Percentiles rank a stretch among this genome's conserved stretches.
Conservation (phyloP, 2,888 invertebrate species). For the Caenorhabditis angaria region DNA sequence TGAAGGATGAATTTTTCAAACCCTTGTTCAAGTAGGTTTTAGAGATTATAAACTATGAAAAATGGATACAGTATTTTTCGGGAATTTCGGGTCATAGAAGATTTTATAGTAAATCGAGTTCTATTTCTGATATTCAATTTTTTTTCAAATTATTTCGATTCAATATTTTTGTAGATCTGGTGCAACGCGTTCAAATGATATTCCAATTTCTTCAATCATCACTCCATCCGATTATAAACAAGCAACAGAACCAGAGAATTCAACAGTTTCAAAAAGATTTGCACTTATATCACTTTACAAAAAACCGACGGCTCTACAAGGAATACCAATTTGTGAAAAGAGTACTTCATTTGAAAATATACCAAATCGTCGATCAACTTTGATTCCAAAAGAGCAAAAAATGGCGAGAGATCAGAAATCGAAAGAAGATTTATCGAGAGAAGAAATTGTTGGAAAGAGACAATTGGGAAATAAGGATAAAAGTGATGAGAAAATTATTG, state of each 20-base stretch:
- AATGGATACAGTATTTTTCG: no score
- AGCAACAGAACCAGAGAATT: constrained; percentile 22
- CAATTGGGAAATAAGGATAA: background rate
- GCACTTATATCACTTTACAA: constrained; percentile 12
- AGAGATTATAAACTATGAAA: no score
- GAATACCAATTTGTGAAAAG: constrained; percentile 41
- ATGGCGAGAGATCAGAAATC: constrained; percentile 38
- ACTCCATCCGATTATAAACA: constrained; percentile 40
- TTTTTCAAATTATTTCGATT: no score
- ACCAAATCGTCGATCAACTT: constrained; percentile 27
- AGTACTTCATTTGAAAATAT: constrained; percentile 41
- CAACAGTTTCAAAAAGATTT: constrained; percentile 12
- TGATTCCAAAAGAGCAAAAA: constrained; percentile 35
- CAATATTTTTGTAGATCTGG: constrained; percentile 17
- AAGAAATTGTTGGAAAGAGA: constrained; percentile 13
- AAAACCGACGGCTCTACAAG: constrained; percentile 19
- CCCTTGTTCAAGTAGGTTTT: constrained; percentile 15
- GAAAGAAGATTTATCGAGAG: constrained; percentile 34
- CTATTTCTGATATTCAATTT: no score
- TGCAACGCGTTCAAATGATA: constrained; percentile 43
- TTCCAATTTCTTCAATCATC: constrained; percentile 42
- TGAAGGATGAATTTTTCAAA: constrained; percentile 54
- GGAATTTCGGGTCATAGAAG: no score
- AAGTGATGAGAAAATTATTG: background rate
- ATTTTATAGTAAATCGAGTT: no score